Percentiles rank a stretch among this genome's conserved stretches.
These are phyloP conservation scores for Drosophila asahinai DNA, from an alignment of 1,140 invertebrate genomes.

Conservation along the genomic window DNA sequence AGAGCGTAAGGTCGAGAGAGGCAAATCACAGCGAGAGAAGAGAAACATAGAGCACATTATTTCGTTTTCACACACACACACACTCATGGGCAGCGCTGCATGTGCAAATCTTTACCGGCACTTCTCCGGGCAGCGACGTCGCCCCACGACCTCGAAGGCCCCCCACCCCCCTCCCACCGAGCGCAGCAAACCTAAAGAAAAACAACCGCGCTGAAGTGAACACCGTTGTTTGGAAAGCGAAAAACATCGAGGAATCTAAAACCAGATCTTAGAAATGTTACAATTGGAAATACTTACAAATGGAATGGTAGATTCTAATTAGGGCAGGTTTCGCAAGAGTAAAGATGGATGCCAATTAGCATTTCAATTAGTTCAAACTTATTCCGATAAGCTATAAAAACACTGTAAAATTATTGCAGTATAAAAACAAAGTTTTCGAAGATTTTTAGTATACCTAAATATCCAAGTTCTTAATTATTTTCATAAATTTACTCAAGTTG, in stretches of 20 bases:
- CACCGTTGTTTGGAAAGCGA: background rate
- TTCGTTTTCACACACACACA: background rate
- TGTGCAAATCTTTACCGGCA: conserved; percentile 62
- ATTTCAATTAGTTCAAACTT: background rate
- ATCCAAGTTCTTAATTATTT: no score
- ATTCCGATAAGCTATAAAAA: no score
- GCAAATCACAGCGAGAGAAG: background rate
- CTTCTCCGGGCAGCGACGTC: conserved; percentile 22
- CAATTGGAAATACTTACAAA: background rate
- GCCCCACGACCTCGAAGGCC: conserved; percentile 23
- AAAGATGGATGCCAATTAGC: background rate
- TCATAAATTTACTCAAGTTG: no score
- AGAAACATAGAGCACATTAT: conserved; percentile 8
- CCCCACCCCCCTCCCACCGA: background rate
- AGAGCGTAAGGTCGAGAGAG: conserved; percentile 14
- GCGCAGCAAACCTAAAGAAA: background rate
- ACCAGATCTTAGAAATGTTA: background rate
- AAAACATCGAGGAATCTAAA: background rate
- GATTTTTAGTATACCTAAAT: no score
- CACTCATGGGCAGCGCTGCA: conserved; percentile 32
- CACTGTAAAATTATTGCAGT: no score
- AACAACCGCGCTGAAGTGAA: background rate
- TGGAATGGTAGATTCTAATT: background rate
- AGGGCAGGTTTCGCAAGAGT: background rate
- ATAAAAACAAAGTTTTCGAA: no score